A percentile compares a stretch with the other conserved stretches of the same genome.
Evolutionary conservation across 1,140 invertebrate genomes (phyloP).

Genomic region (Hestina assimilis): DNA sequence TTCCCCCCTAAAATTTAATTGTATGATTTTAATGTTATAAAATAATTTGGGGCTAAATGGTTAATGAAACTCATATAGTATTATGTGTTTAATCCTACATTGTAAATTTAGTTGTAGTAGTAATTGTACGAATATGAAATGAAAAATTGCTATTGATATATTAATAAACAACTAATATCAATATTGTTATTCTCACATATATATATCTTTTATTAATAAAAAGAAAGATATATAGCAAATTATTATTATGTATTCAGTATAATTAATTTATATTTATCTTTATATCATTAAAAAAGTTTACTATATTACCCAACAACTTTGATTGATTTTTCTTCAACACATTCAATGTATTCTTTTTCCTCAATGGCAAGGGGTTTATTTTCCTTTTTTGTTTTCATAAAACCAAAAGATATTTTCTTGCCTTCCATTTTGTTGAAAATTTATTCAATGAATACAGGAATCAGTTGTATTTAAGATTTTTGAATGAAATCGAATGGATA

Average conservation of each 20-base stretch:
- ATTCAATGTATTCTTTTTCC: conserved; percentile 84
- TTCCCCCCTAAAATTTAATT: conserved; percentile 74
- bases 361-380: conserved; percentile 76
- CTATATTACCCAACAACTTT: conserved; percentile 83
- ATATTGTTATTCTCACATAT: neutral
- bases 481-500: too few species aligned
- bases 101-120: too few species aligned
- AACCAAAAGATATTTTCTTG: conserved; percentile 89
- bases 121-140: too few species aligned
- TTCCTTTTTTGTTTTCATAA: conserved; percentile 85
- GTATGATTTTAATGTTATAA: too few species aligned
- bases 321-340: conserved; percentile 85
- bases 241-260: too few species aligned
- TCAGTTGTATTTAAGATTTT: neutral
- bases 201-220: neutral
- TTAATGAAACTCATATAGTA: neutral
- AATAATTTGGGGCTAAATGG: too few species aligned
- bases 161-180: neutral
- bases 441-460: neutral
- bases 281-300: conserved; percentile 1
- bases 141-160: too few species aligned
- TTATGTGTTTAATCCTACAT: too few species aligned
- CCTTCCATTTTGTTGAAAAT: conserved; percentile 42
- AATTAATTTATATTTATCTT: too few species aligned
- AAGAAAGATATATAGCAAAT: too few species aligned